These are phyloP conservation scores for Lamellibrachia columna DNA, from an alignment of 2,888 invertebrate genomes.

Conservation along the genomic window DNA sequence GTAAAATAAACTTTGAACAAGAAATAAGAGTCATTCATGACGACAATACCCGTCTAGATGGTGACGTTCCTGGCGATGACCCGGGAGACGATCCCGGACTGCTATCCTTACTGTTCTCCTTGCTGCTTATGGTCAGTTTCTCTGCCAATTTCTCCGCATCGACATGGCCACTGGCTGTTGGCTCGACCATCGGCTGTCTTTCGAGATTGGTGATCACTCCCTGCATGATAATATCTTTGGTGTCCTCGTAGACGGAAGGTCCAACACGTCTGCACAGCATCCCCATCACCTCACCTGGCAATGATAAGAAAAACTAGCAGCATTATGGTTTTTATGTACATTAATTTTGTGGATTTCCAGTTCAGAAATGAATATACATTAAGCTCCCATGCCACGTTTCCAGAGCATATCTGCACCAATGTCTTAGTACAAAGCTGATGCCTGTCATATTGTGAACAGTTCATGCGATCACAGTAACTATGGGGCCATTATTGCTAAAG, in stretches of 20 bases:
- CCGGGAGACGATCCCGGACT: neutral
- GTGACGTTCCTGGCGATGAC: neutral
- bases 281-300: constrained; percentile 66
- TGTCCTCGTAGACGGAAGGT: constrained; percentile 60
- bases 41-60: neutral
- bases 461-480: too few relatives aligned
- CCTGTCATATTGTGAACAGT: too few relatives aligned
- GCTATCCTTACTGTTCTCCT: neutral
- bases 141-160: constrained; percentile 24
- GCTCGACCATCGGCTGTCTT: constrained; percentile 56
- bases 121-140: constrained; percentile 20
- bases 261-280: constrained; percentile 65
- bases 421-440: too few relatives aligned
- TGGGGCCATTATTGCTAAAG: too few relatives aligned
- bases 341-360: neutral
- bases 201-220: constrained; percentile 66
- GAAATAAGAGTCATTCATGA: neutral
- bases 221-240: constrained; percentile 60
- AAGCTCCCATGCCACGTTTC: too few relatives aligned
- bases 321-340: neutral
- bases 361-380: too few relatives aligned
- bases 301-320: neutral
- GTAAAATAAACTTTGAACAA: too few relatives aligned
- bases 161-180: constrained; percentile 43
- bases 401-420: too few relatives aligned